Evolutionary conservation across 2,888 invertebrate genomes (phyloP).

Genomic region (Eilema griseolum): DNA sequence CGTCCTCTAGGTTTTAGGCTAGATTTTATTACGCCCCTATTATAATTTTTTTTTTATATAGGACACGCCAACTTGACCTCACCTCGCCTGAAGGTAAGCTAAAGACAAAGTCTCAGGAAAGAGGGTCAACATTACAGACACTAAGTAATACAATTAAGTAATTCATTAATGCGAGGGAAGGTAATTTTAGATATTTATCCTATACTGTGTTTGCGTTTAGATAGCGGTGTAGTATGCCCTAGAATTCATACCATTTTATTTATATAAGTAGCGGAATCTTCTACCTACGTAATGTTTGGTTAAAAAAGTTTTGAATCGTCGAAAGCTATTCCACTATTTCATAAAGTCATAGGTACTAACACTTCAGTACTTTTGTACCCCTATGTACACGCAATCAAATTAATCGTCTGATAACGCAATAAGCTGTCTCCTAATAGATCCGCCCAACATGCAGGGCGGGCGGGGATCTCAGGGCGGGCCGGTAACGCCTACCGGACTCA

Average conservation of each 20-base stretch:
- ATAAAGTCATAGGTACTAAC: not conserved
- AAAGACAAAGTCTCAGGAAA: too few relatives aligned
- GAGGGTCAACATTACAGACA: too few relatives aligned
- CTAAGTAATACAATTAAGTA: too few relatives aligned
- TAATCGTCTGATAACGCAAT: constrained; percentile 40
- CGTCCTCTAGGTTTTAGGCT: too few relatives aligned
- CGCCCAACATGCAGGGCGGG: constrained; percentile 65
- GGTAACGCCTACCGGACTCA: constrained; percentile 52
- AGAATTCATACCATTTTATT: too few relatives aligned
- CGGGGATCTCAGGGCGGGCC: constrained; percentile 56
- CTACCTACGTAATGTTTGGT: too few relatives aligned
- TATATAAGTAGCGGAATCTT: too few relatives aligned
- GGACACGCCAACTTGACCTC: too few relatives aligned
- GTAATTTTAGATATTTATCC: not conserved
- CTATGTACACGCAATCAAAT: constrained; percentile 32
- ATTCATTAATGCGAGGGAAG: not conserved
- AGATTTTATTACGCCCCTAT: too few relatives aligned
- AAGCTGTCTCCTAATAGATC: constrained; percentile 47
- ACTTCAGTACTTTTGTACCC: not conserved
- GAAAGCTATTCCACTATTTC: not conserved
- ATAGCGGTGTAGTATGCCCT: not conserved
- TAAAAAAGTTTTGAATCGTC: not conserved
- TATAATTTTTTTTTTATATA: too few relatives aligned
- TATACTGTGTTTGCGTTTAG: not conserved
- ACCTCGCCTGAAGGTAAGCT: too few relatives aligned